Conservation (phyloP, 2,113 vertebrate genomes). For the Sinocyclocheilus anshuiensis region DNA sequence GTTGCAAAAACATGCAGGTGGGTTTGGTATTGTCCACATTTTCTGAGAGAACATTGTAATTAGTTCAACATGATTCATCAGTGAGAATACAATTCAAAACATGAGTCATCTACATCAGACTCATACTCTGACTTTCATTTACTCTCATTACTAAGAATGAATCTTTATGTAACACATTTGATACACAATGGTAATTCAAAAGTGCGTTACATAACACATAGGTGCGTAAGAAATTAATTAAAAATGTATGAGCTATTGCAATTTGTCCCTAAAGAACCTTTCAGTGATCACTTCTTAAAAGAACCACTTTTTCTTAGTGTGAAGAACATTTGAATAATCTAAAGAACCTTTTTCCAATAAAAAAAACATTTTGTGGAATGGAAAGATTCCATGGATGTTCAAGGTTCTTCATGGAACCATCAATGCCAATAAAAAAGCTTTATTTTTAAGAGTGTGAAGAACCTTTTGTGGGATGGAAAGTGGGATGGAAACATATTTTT, state of each 20-base stretch:
- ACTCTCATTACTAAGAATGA: background rate
- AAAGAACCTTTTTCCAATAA: too few species aligned
- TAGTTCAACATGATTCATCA: background rate
- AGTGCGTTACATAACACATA: background rate
- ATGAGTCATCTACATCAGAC: background rate
- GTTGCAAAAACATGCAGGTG: background rate
- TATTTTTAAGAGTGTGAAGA: too few species aligned
- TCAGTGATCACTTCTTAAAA: too few species aligned
- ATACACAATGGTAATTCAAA: background rate
- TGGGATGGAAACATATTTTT: too few species aligned
- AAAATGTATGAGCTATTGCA: background rate
- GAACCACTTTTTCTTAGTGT: too few species aligned
- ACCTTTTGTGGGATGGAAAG: too few species aligned
- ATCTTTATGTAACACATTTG: background rate
- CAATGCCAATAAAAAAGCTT: too few species aligned
- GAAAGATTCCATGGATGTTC: too few species aligned
- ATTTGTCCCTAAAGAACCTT: background rate
- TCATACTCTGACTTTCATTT: background rate
- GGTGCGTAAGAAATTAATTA: background rate
- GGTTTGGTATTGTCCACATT: background rate
- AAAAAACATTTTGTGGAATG: too few species aligned
- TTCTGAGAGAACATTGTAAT: background rate
- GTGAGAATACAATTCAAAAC: background rate
- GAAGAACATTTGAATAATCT: too few species aligned
- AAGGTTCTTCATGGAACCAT: too few species aligned